Evolutionary conservation across 2,113 vertebrate genomes (phyloP).

Genomic region (Mesitornis unicolor): DNA sequence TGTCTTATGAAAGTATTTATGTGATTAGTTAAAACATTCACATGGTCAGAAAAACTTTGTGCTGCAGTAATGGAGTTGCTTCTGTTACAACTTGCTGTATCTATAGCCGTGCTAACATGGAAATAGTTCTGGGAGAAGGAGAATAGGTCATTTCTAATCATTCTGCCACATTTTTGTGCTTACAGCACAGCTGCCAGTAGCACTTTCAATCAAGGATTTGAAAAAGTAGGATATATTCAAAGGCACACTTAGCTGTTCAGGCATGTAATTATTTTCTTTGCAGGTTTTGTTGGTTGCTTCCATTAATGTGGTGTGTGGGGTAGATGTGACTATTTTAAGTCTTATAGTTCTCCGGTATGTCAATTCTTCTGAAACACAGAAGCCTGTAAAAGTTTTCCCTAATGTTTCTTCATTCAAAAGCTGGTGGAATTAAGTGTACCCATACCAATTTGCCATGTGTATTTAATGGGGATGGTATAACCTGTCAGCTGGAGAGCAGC

Average conservation of each 20-base stretch:
- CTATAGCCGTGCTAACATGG: background rate
- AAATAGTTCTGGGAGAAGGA: background rate
- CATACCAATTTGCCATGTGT: background rate
- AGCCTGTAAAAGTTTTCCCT: background rate
- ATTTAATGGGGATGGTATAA: background rate
- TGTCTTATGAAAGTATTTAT: background rate
- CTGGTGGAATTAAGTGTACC: background rate
- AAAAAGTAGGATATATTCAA: background rate
- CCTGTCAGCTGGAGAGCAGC: background rate
- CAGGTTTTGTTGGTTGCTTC: slow-evolving; percentile 11
- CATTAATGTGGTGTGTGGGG: background rate
- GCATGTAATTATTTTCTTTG: slow-evolving; percentile 14
- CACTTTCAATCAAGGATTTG: slow-evolving; percentile 1
- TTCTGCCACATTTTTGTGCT: background rate
- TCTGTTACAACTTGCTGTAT: background rate
- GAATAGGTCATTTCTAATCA: background rate
- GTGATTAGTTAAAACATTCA: background rate
- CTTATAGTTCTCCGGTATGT: background rate
- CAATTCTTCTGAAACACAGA: background rate
- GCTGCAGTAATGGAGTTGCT: background rate
- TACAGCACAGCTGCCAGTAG: background rate
- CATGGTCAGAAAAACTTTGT: background rate
- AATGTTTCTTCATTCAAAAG: background rate
- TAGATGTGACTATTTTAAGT: background rate
- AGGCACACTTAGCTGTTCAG: background rate